phyloP scores from a whole-genome alignment of 92 coral and sea anemone genomes.

The Siderastrea radians region DNA sequence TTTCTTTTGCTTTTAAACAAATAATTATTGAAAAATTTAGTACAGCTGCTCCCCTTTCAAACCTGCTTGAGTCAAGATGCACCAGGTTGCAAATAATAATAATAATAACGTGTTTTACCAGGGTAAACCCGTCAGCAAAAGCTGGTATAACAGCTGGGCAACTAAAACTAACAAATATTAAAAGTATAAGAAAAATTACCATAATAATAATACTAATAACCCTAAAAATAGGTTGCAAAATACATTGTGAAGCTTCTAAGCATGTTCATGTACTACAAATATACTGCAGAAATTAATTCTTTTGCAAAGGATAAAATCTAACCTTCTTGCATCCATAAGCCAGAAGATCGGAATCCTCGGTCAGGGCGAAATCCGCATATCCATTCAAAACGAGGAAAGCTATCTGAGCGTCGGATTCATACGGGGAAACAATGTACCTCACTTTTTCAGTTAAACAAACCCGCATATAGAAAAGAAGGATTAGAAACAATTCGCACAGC shows the following conservation, averaged over 20 bases:
- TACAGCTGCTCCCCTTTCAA: too few relatives aligned
- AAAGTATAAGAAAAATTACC: too few relatives aligned
- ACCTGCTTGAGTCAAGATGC: too few relatives aligned
- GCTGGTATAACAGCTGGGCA: too few relatives aligned
- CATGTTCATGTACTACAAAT: neutral
- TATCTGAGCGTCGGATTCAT: conserved; percentile 68
- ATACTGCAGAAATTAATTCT: neutral
- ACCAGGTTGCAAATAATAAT: too few relatives aligned
- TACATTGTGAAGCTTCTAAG: conserved; percentile 11
- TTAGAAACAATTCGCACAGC: neutral
- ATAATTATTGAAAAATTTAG: neutral
- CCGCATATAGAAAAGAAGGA: neutral
- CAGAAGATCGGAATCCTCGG: conserved; percentile 74
- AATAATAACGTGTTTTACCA: too few relatives aligned
- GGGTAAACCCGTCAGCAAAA: too few relatives aligned
- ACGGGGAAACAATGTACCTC: conserved; percentile 52
- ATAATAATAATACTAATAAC: too few relatives aligned
- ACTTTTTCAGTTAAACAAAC: conserved; percentile 4
- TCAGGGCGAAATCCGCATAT: conserved; percentile 60
- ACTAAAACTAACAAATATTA: too few relatives aligned
- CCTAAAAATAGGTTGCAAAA: neutral
- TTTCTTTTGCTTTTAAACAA: neutral
- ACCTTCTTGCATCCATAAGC: conserved; percentile 70
- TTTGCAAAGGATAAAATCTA: neutral
- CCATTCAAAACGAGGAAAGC: conserved; percentile 51